Conservation (phyloP, 2,797 vertebrate genomes). For the Urocyon cinereoargenteus region DNA sequence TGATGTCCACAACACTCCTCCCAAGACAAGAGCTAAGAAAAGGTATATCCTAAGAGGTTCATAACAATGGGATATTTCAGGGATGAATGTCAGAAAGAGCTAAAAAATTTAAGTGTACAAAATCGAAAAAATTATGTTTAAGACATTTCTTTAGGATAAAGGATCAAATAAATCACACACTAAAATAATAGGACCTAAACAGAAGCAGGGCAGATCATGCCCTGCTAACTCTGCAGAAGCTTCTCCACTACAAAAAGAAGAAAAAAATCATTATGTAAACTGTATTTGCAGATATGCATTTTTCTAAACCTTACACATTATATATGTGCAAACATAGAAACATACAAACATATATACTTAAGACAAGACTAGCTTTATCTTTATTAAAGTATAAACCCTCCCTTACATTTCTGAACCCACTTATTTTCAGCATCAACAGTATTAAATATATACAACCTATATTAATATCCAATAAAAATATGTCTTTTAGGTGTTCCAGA, state of each 20-base stretch:
- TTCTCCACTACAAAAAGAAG: not conserved
- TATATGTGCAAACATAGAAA: not conserved
- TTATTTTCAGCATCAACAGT: not conserved
- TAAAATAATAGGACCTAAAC: too few relatives aligned
- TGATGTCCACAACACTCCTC: not conserved
- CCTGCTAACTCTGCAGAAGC: not conserved
- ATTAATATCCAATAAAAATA: not conserved
- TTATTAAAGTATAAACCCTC: not conserved
- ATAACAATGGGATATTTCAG: not conserved
- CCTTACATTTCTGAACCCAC: not conserved
- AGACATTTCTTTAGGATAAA: not conserved
- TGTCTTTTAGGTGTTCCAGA: too few relatives aligned
- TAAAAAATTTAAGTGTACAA: not conserved
- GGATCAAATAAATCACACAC: not conserved
- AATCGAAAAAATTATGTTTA: not conserved
- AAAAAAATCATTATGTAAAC: not conserved
- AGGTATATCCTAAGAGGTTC: not conserved
- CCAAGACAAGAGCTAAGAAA: not conserved
- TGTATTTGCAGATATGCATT: not conserved
- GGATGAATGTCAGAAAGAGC: not conserved
- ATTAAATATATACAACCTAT: not conserved
- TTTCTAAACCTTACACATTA: not conserved
- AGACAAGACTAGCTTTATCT: not conserved
- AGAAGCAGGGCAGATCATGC: too few relatives aligned
- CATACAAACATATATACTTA: not conserved